Base-by-base conservation (phyloP, 2,113 vertebrate species). In the Hippocampus comes region DNA sequence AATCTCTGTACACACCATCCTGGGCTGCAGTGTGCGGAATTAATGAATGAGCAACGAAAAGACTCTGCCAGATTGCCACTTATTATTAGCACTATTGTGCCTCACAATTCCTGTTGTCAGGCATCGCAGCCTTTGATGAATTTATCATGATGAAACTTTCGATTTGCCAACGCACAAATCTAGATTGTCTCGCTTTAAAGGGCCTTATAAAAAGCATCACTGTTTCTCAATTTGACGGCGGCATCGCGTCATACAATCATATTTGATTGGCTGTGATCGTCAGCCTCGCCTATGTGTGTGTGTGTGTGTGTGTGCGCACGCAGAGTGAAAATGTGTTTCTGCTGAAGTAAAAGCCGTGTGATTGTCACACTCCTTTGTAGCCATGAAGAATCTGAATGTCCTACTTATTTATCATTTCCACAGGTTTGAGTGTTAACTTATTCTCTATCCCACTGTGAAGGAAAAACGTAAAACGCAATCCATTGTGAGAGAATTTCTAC, bases 351-450 rank as follows among this genome's bases (percentile, higher is more conserved):
- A 66, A 25, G 49, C 10, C 53, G 34, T 53, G 66, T 64, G 72
- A 78, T 66, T 57, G 73, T 71, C 55, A n/a, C 1, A 57, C 61
- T 76, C 51, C 5, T 72, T 71, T 70, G 66, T 56, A 75, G 67
- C 72, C 66, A 61, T 42, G 64, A 64, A 53, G 56, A 78, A 82
- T 76, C 42, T 70, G 74, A 76, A 70, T 76, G 34, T 66, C 72
- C 73, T 72, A 66, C 73, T 79, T 83, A 74, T 34, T 79, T 83
- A 74, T 34, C 48, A 69, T 78, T 75, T 73, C 71, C 68, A 63
- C 70, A 56, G 69, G 71, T 76, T 74, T 74, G 43, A 68, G 69
- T 64, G 70, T 78, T 75, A 60, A 75, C 67, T 68, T 69, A 61
- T 48, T 18, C 42, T 48, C 23, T 9, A 6, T 46, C 41, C 12